Evolutionary conservation across 2,888 invertebrate genomes (phyloP).

Genomic region (Bhutanitis thaidina): DNA sequence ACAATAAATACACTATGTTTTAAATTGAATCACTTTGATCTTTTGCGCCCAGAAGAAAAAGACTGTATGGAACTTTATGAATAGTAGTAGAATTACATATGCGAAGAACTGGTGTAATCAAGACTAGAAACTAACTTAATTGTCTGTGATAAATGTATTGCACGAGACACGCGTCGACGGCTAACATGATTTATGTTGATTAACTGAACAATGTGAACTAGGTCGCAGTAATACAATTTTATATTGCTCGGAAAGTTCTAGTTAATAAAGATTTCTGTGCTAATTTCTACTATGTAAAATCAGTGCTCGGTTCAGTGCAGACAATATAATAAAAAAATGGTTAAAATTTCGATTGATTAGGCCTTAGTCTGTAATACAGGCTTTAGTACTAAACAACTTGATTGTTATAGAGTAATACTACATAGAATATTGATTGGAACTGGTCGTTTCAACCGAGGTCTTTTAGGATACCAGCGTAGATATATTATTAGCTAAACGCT

Average conservation of each 20-base stretch:
- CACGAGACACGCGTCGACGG: constrained; percentile 25
- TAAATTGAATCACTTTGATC: too few relatives aligned
- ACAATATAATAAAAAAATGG: too few relatives aligned
- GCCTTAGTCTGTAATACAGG: too few relatives aligned
- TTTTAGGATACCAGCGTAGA: too few relatives aligned
- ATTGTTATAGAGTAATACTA: too few relatives aligned
- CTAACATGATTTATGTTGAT: constrained; percentile 50
- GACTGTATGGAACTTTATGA: not conserved
- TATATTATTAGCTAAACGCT: too few relatives aligned
- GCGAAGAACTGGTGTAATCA: constrained; percentile 2
- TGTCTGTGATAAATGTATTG: constrained; percentile 29
- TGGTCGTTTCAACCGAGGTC: too few relatives aligned
- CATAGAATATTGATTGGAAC: too few relatives aligned
- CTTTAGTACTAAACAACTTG: too few relatives aligned
- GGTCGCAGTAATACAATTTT: constrained; percentile 28
- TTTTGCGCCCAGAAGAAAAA: too few relatives aligned
- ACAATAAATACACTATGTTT: too few relatives aligned
- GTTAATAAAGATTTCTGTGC: not conserved
- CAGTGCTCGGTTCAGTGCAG: not conserved
- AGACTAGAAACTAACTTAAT: constrained; percentile 25
- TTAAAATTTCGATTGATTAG: too few relatives aligned
- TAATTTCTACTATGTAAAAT: not conserved
- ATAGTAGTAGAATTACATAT: constrained; percentile 1
- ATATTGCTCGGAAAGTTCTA: constrained; percentile 7
- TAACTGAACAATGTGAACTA: constrained; percentile 54